Percentiles rank a stretch among this genome's conserved stretches.
These are phyloP conservation scores for Meliscaeva auricollis DNA, from an alignment of 2,888 invertebrate species.

Conservation along the genomic window DNA sequence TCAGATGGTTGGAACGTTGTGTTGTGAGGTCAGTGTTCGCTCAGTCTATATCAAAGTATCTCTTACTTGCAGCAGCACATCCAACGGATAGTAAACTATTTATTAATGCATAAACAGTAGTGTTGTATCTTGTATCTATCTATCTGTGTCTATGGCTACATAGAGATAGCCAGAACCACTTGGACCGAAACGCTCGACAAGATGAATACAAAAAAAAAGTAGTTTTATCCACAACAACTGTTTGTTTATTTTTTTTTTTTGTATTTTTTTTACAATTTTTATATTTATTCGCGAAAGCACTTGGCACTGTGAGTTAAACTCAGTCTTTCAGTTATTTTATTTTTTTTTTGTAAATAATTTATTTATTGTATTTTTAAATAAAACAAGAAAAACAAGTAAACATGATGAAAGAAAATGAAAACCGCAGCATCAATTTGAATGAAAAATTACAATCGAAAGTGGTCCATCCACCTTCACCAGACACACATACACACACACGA, in stretches of 20 bases:
- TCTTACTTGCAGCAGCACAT: constrained; percentile 18
- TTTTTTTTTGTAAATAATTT: constrained; percentile 13
- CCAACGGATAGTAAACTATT: constrained; percentile 23
- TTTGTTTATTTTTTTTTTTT: constrained; percentile 37
- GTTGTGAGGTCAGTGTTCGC: constrained; percentile 70
- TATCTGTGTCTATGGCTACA: neutral
- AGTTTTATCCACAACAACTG: constrained; percentile 28
- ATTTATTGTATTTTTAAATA: constrained; percentile 42
- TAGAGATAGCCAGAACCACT: constrained; percentile 36
- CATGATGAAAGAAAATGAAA: constrained; percentile 43
- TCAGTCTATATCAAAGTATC: constrained; percentile 32
- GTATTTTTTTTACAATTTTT: constrained; percentile 28
- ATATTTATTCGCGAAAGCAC: constrained; percentile 52
- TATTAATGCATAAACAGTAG: constrained; percentile 45
- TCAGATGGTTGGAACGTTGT: constrained; percentile 34
- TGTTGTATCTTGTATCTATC: constrained; percentile 16
- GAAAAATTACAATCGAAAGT: constrained; percentile 73
- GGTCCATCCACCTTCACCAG: constrained; percentile 73
- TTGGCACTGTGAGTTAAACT: constrained; percentile 28
- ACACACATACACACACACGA: neutral
- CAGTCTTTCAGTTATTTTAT: neutral
- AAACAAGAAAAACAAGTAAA: constrained; percentile 67
- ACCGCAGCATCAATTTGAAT: constrained; percentile 54
- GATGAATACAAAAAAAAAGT: constrained; percentile 22
- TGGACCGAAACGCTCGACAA: constrained; percentile 64